Base-by-base conservation (phyloP, 2,888 invertebrate species). In the Nomada hirtipes region DNA sequence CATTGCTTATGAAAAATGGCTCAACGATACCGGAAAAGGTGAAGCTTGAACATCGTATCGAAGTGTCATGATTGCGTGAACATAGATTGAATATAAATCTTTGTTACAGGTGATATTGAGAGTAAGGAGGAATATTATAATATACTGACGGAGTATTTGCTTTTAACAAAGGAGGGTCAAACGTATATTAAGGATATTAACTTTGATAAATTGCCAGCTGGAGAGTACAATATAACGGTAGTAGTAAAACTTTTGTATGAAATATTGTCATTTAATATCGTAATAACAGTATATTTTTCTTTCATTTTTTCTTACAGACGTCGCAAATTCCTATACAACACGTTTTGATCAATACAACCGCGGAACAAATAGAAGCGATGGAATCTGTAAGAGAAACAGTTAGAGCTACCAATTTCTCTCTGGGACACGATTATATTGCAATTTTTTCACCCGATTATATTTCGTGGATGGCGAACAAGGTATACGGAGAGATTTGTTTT, bases 181-280 rank as follows among this genome's bases (percentile, higher is more conserved):
- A 89, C 91, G 2, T 92, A 92, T 57, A 90, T 94, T 44, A 93
- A 93, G 74, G 93, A 94, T 82, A 90, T 94, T 20, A 93, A 93
- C 78, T 93, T 94, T 76, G 86, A 90, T 67, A 86, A 85, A 75
- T 70, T 93, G 29, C 93, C 94, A 0, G 85, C 89, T 60, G 90
- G 88, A 26, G 91, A 93, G 55, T 94, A 92, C 72, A 94, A 92
- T 68, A 94, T 94, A 75, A 93, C 91, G 85, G 94, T 94, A 91
- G 83, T 79, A 60, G 75, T n/a, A 4, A 63, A 23, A 13, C 50
- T 15, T 47, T 18, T 55, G 15, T 11, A 2, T 15, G 10, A 20
- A 52, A 9, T 29, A 10, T 60, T 65, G 13, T 74, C 20, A 20
- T 7, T 15, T 44, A 10, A 13, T 29, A 23, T 20, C 1, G 9